phyloP scores from a whole-genome alignment of 2,888 invertebrate species.

The Chydorus sphaericus region DNA sequence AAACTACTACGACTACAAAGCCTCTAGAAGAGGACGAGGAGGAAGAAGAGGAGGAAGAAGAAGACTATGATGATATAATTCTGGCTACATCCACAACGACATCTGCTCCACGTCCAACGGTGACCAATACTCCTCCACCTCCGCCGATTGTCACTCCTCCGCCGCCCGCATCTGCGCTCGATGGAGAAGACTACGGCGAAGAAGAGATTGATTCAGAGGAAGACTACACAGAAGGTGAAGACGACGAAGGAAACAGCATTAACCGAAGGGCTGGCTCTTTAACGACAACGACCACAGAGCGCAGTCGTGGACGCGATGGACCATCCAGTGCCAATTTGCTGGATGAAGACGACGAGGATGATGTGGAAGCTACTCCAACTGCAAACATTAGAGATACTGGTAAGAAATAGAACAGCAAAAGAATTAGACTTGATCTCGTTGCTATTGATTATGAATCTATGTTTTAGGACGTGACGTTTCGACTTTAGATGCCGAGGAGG shows the following conservation, averaged over 20 bases:
- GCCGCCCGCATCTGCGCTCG: background rate
- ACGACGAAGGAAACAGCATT: background rate
- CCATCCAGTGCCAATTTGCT: background rate
- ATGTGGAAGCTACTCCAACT: background rate
- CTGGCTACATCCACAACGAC: background rate
- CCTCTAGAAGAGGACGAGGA: background rate
- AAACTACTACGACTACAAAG: background rate
- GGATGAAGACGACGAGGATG: background rate
- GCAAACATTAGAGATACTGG: background rate
- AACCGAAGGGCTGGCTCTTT: background rate
- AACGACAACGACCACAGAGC: background rate
- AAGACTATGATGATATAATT: background rate
- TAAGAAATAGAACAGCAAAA: background rate
- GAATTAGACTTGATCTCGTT: background rate
- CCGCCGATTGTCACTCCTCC: slow-evolving; percentile 2
- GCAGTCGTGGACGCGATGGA: background rate
- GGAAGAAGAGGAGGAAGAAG: background rate
- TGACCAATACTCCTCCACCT: background rate
- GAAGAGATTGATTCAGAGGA: background rate
- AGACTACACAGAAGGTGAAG: background rate
- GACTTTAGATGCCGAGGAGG: slow-evolving; percentile 3
- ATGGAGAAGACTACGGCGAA: background rate
- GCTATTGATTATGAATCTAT: background rate
- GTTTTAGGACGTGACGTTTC: background rate
- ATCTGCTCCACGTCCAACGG: background rate